phyloP scores from a whole-genome alignment of 2,888 invertebrate genomes.

The Tineola bisselliella region DNA sequence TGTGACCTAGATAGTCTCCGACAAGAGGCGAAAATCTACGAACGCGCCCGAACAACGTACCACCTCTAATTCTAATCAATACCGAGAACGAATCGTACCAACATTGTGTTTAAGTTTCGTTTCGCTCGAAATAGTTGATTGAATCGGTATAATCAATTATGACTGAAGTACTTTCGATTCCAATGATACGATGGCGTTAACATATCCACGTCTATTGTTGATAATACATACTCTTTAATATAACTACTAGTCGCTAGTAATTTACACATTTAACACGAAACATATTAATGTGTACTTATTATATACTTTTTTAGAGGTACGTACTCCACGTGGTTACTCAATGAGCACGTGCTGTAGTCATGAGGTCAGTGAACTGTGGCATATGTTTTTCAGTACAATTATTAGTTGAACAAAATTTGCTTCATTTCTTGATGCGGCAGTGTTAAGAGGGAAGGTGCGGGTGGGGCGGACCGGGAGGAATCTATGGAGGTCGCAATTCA shows the following conservation, averaged over 20 bases:
- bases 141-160: neutral
- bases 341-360: constrained; percentile 31
- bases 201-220: neutral
- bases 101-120: neutral
- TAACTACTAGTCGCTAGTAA: neutral
- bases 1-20: constrained; percentile 63
- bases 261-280: neutral
- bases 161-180: neutral
- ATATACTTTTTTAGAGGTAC: neutral
- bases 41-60: constrained; percentile 30
- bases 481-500: constrained; percentile 17
- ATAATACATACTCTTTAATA: neutral
- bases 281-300: neutral
- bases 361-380: constrained; percentile 40
- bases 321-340: constrained; percentile 29
- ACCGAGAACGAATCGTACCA: constrained; percentile 23
- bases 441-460: constrained; percentile 12
- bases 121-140: neutral
- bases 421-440: neutral
- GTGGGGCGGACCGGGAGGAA: constrained; percentile 17
- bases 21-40: constrained; percentile 44
- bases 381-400: constrained; percentile 13
- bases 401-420: neutral
- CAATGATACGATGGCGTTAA: neutral
- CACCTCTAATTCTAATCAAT: constrained; percentile 40